Evolutionary conservation across 2,797 vertebrate genomes (phyloP), one percentile per base, ranked within the genome.

Genomic region (Ispidina lecontei): DNA sequence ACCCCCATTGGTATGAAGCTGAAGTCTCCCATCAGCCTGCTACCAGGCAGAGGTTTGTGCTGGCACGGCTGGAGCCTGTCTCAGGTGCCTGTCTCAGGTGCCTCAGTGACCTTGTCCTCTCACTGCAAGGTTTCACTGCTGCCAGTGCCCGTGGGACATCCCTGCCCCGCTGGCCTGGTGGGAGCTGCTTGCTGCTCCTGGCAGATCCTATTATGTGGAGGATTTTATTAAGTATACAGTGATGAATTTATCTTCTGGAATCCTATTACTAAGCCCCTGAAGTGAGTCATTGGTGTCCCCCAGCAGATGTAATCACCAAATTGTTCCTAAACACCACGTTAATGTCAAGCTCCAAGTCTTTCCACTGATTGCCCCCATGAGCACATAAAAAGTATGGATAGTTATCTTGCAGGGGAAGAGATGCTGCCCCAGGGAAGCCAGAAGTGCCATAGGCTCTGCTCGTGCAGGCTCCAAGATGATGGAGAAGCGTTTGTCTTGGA

Each of bases 201-300:
- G 47, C 43, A 59, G 84, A 59, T 91, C 39, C 73, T 91, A 16
- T 88, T 83, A 55, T 62, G 52, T 6, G 4, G 52, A 91, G 49
- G 82, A n/a, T 96, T 97, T 94, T 95, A 90, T 93, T 95, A 97
- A 97, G 95, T 84, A 89, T 62, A 84, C 67, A 76, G 7, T 89
- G 95, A 88, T 91, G 44, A 93, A 93, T 96, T 82, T 91, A 56
- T 94, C 83, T 94, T 77, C 77, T 72, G 37, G 39, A 87, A 85
- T 92, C 86, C 81, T 89, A 17, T 93, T 87, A 63, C 72, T 83
- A 73, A 74, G 46, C 39, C 82, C 84, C 59, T 49, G 59, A 89
- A 94, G 88, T 87, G 88, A 88, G 67, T 82, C 93, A 60, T 43
- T 59, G 63, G 55, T 87, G 52, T 89, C 80, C 90, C 79, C 76